These are phyloP conservation scores for Cryptus viduatorius DNA, from an alignment of 2,888 invertebrate species.

Conservation along the genomic window DNA sequence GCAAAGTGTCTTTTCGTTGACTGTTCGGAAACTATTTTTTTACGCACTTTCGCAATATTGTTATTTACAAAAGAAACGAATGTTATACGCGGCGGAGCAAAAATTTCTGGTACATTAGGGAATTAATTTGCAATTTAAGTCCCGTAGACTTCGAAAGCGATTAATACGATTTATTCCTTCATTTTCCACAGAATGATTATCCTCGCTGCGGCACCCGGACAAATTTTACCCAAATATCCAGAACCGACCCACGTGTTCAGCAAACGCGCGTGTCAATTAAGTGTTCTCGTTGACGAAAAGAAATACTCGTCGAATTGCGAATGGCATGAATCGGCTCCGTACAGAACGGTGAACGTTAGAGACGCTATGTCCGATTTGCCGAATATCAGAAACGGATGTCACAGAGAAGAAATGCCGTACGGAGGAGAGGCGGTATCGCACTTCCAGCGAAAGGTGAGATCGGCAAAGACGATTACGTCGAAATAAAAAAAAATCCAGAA, in stretches of 20 bases:
- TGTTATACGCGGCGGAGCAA: too few species aligned
- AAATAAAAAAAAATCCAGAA: not conserved
- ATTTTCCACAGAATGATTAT: conserved; percentile 87
- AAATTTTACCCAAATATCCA: conserved; percentile 90
- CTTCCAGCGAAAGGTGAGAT: conserved; percentile 88
- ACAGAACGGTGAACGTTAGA: conserved; percentile 91
- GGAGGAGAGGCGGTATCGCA: conserved; percentile 90
- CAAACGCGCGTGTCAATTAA: conserved; percentile 88
- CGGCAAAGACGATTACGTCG: not conserved
- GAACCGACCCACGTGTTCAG: conserved; percentile 93
- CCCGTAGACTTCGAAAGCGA: not conserved
- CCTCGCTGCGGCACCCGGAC: conserved; percentile 93
- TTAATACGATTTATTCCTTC: not conserved
- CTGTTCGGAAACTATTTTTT: too few species aligned
- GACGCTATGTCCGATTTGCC: conserved; percentile 95
- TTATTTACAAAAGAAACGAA: too few species aligned
- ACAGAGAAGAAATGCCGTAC: conserved; percentile 90
- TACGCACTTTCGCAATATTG: too few species aligned
- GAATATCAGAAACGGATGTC: conserved; percentile 90
- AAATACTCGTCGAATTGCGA: conserved; percentile 86
- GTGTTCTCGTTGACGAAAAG: conserved; percentile 87
- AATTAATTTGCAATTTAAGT: not conserved
- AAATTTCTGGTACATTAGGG: too few species aligned
- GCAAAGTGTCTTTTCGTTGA: too few species aligned
- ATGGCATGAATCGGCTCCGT: conserved; percentile 91